Evolutionary conservation across 1,140 invertebrate species (phyloP), one percentile per base, ranked within the genome.

Genomic region (Olivierus martensii): DNA sequence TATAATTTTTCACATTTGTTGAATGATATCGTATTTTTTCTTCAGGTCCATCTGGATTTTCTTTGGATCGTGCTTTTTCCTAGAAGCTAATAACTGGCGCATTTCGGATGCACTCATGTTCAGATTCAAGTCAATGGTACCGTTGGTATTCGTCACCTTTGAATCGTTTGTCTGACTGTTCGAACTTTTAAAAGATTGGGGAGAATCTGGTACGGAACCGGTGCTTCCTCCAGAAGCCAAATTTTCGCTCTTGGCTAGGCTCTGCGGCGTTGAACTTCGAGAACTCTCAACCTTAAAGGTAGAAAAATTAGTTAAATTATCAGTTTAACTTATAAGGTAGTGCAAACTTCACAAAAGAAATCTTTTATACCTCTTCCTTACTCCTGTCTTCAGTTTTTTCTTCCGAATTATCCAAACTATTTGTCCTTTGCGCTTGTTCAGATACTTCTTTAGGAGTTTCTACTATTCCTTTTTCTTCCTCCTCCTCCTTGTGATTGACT

Each of bases 1-100:
- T 28, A 28, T 6, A 28, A 6, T 28, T 28, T 39, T 39, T 44
- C 55, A 87, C 60, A 87, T 75, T 71, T 89, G 87, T 68, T 92
- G 86, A 57, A 92, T 83, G 64, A 91, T 89, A 65, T 90, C 86
- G 65, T 87, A 88, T 72, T 91, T 92, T 73, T 87, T 83, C 67
- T 84, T 83, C 63, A 90, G 80, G 69, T 88, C 86, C 68, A 92
- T 81, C 19, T 79, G 77, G 60, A 87, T 82, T 67, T 84, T 88
- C 67, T 89, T 90, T 3, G 86, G 84, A 65, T 91, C 86, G 65
- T 82, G 79, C 69, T 87, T 87, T 67, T 88, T 89, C 62, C 79
- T 82, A 28, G 80, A 78, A 9, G 84, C 82, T 46, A 91, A 69
- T 58, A 84, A 79, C n/a, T 84, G 84, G 19, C 87, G 73, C 71